phyloP scores from a whole-genome alignment of 1,140 invertebrate genomes.

The Meloidogyne exigua region DNA sequence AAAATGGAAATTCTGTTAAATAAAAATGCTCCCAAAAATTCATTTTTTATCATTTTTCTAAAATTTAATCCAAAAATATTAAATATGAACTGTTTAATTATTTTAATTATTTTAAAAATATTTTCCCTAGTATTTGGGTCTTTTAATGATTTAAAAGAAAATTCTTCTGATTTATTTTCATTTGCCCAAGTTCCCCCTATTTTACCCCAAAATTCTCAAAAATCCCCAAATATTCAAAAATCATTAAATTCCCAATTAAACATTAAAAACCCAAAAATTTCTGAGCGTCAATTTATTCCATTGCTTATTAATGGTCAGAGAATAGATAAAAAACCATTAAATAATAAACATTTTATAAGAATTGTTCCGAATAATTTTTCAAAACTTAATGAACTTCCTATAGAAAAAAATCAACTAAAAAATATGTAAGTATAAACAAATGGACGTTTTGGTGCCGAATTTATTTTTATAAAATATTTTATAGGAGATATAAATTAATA shows the following conservation, averaged over 20 bases:
- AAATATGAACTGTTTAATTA: background rate
- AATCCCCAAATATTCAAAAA: background rate
- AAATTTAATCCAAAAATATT: background rate
- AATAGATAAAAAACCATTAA: background rate
- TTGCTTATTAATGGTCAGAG: background rate
- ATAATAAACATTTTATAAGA: background rate
- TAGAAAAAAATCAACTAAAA: background rate
- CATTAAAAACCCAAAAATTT: background rate
- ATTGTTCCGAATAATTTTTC: background rate
- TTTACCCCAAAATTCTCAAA: background rate
- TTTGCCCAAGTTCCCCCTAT: background rate
- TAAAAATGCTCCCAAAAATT: background rate
- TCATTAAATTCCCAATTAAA: background rate
- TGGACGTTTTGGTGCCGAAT: too few relatives aligned
- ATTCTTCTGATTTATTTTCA: background rate
- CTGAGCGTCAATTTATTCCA: background rate
- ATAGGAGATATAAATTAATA: too few relatives aligned
- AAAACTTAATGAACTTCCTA: background rate
- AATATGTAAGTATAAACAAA: background rate
- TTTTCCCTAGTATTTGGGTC: background rate
- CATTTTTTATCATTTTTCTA: background rate
- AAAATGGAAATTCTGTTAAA: background rate
- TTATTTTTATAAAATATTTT: too few relatives aligned
- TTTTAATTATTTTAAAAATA: background rate
- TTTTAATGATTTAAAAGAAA: background rate